Base-by-base conservation (phyloP, 2,888 invertebrate genomes). In the Teleiodes luculella region DNA sequence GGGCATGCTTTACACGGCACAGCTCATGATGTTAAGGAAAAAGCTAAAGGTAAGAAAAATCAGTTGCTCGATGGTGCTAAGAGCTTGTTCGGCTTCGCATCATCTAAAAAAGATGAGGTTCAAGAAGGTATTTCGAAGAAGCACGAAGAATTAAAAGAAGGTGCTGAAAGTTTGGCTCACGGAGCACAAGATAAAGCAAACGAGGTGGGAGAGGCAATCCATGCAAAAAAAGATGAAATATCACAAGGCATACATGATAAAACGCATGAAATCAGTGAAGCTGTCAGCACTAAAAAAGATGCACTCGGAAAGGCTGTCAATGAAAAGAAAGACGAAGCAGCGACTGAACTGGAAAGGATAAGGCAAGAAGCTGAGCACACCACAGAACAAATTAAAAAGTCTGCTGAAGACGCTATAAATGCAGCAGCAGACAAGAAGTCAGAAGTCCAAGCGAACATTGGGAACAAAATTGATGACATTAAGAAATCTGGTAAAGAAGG, bases 371-470 rank as follows among this genome's bases (percentile, higher is more conserved):
- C 88, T 3, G 83, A 86, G 72, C 65, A 74, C 30, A 78, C 88
- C 0, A 86, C 88, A 0, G 84, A 89, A n/a, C 77, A 87, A 66
- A 88, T 89, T 39, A 87, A 83, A 59, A 80, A 80, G 69, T 70
- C 82, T 0, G 87, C 87, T 1, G 86, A 87, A 65, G 81, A 83
- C 8, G 73, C 80, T 37, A 61, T 86, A 30, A 86, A 87, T 57
- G 74, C 78, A 13, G 79, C 80, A 14, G 72, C 78, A 35, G 74
- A 80, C 47, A 85, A 86, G 52, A 80, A 78, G 64, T 59, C 69
- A 3, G 72, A 82, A 62, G 43, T 86, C 30, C 75, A 83, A 67
- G 63, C 66, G n/a, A 74, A 74, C 37, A 54, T 82, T 6, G 60
- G 63, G 6, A 66, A 68, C 49, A 76, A 80, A 73, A 64, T 76